Base-by-base conservation (phyloP, 2,797 vertebrate genomes). In the Squalus acanthias region DNA sequence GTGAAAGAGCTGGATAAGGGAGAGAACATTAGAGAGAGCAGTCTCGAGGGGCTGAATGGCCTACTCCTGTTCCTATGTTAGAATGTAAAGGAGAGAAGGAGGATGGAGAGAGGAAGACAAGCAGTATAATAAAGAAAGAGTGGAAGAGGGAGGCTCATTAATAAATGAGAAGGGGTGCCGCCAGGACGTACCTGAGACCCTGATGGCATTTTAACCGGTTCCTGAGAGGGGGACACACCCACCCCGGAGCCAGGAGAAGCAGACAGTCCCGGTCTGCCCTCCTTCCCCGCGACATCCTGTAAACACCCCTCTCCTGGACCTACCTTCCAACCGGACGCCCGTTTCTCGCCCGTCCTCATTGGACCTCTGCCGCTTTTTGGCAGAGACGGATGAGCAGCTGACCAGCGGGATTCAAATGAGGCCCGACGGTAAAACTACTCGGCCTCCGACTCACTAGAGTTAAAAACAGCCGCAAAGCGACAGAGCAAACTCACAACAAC, bases 1-100 rank as follows among this genome's bases (percentile, higher is more conserved):
- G 96, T 97, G 96, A 96, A 97, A 97, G 50, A 29, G 20, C 10
- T n/a, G 46, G 33, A 39, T 24, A 50, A 57, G 87, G 26, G 24
- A 10, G 9, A 76, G 85, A 72, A 20, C 2, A n/a, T 72, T 20
- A 29, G 15, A 4, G 26, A 39, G 74, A 65, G 50, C 20, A 8
- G 20, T 0, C 20, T 85, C 0, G 46, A 50, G 39, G 17, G 20
- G 7, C 39, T 85, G 20, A 85, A 85, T 85, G 82, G 39, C 53
- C 53, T 60, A 24, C 53, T 60, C 22, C 24, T 29, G 26, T 60
- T 60, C 53, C 26, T 15, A 60, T 29, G 26, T 33, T 85, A 22
- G 39, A 85, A 50, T 50, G 22, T 33, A 29, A 65, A 69, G 63
- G 82, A 93, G 96, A 72, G 88, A 96, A 95, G 24, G 72, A 9